Percentiles rank a stretch among this genome's conserved stretches.
Evolutionary conservation across 2,888 invertebrate genomes (phyloP).

Genomic region (Junonia oenone): DNA sequence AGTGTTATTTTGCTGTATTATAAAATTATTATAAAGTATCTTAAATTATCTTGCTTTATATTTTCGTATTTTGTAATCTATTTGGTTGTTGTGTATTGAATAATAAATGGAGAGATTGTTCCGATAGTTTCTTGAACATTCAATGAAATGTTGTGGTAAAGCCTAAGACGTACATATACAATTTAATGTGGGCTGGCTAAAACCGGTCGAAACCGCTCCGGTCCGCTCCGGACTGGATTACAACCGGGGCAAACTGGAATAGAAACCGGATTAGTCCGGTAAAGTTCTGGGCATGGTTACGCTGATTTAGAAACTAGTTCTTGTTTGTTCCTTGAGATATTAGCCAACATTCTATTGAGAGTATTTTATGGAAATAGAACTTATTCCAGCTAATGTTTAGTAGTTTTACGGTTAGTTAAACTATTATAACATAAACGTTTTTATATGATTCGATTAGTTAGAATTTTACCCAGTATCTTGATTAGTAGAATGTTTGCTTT

Average conservation of each 20-base stretch:
- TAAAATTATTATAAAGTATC: too few relatives aligned
- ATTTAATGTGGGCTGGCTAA: conserved; percentile 38
- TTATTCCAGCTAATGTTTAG: not conserved
- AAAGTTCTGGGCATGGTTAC: conserved; percentile 70
- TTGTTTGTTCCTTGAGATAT: conserved; percentile 63
- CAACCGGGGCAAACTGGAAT: conserved; percentile 48
- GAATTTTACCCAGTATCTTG: not conserved
- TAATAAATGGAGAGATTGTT: not conserved
- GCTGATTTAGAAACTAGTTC: conserved; percentile 69
- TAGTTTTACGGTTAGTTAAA: not conserved
- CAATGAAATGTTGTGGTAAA: conserved; percentile 15
- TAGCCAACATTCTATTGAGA: conserved; percentile 30
- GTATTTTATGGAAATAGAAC: conserved; percentile 3
- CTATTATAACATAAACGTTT: not conserved
- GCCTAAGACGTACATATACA: conserved; percentile 8
- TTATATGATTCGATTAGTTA: not conserved
- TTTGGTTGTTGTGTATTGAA: too few relatives aligned
- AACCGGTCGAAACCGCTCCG: conserved; percentile 46
- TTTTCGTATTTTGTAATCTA: too few relatives aligned
- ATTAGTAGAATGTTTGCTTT: not conserved
- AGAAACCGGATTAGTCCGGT: conserved; percentile 64
- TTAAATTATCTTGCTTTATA: too few relatives aligned
- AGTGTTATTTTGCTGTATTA: too few relatives aligned
- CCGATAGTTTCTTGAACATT: not conserved
- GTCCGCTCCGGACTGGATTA: conserved; percentile 56